Base-by-base conservation (phyloP, 2,797 vertebrate genomes). In the Leptoclinus maculatus region DNA sequence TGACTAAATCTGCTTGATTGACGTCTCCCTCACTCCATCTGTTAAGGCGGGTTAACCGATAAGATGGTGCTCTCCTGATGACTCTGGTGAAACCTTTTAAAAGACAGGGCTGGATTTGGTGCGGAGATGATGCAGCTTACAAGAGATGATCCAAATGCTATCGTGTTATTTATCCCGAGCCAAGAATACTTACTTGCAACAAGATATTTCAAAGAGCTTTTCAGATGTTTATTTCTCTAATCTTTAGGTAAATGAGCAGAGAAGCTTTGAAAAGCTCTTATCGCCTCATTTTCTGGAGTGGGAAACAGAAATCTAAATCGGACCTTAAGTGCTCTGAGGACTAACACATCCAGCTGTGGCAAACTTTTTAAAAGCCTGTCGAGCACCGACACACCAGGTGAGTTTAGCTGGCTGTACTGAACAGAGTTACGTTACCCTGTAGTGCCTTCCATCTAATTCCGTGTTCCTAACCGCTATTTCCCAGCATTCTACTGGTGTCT, bases 221-320 rank as follows among this genome's bases (percentile, higher is more conserved):
- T 53, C 23, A 34, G 16, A 58, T 45, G 27, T 64, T 34, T 21
- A 21, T n/a, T 49, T n/a, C 19, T 49, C 45, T 27, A 11, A 17
- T 54, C 23, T 54, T 53, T 59, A 29, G 16, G 63, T 51, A 8
- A 66, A 60, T 38, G 43, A 54, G 32, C 9, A 43, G 7, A 0
- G 4, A 5, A 9, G 25, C 4, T 83, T 54, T 67, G 65, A 80
- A 74, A 80, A 23, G 16, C 29, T 65, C 25, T 38, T 10, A 60
- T 58, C 21, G 72, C 12, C 8, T 45, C 21, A 12, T 41, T 51
- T 47, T 41, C 68, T 10, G 71, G 13, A 51, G 43, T 32, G 8
- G 23, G n/a, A 74, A 45, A 53, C 49, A 53, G 74, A 19, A 11
- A 41, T 36, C 23, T 47, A 62, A 62, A 71, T 32, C 56, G 60